A percentile compares a stretch with the other conserved stretches of the same genome.
phyloP scores from a whole-genome alignment of 53 echinoderm and acorn worm species.

The Stichopus horrens region DNA sequence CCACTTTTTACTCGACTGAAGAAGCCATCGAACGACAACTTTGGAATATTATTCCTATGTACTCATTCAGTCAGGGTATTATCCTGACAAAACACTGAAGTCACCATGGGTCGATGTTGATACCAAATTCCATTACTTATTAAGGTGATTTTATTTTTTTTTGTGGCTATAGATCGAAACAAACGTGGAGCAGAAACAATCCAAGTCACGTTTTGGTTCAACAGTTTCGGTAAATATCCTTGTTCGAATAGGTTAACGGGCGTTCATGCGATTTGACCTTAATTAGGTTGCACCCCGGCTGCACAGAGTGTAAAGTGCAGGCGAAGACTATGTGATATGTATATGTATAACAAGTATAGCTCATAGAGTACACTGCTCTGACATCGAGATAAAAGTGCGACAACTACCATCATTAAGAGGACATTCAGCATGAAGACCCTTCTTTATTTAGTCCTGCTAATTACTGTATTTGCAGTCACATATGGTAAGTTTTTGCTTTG shows the following conservation, averaged over 20 bases:
- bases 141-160: no score
- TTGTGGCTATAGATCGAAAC: no score
- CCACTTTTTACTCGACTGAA: no score
- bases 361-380: not conserved
- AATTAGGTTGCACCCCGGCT: not conserved
- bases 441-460: not conserved
- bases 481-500: not conserved
- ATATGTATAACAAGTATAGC: not conserved
- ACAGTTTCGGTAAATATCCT: not conserved
- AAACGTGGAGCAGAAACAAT: no score
- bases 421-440: not conserved
- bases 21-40: no score
- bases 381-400: not conserved
- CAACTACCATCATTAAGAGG: no score
- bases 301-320: not conserved
- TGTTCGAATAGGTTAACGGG: not conserved
- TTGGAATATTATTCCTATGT: no score
- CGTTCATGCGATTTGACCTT: not conserved
- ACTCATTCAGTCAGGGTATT: no score
- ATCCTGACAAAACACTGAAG: no score
- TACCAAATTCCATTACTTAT: no score
- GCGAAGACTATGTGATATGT: not conserved
- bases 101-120: no score
- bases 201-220: not conserved
- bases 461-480: not conserved